Conservation (phyloP, 1,140 invertebrate genomes). For the Metaphire vulgaris region DNA sequence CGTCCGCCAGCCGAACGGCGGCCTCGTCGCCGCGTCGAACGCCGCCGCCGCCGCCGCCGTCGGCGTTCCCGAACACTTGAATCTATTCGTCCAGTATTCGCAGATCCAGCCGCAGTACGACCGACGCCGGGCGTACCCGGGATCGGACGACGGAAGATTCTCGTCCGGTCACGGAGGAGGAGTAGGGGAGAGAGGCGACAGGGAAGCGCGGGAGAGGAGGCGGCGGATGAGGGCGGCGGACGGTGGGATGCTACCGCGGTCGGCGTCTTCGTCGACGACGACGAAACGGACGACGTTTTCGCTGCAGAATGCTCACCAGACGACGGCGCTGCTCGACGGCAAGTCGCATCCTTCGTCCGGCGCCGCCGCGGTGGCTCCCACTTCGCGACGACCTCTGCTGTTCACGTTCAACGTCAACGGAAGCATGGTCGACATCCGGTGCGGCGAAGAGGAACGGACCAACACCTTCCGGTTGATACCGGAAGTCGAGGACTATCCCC, state of each 20-base stretch:
- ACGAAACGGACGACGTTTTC: not conserved
- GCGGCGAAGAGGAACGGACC: slow-evolving; percentile 11
- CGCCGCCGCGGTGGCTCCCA: too few species aligned
- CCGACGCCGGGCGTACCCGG: too few species aligned
- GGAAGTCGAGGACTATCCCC: not conserved
- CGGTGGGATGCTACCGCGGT: too few species aligned
- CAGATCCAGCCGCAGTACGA: not conserved
- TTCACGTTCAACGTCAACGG: slow-evolving; percentile 31
- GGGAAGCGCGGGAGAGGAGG: not conserved
- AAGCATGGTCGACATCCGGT: slow-evolving; percentile 31
- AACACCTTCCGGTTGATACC: slow-evolving; percentile 18
- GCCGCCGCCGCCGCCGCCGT: not conserved
- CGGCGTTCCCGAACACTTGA: slow-evolving; percentile 18
- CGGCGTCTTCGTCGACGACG: not conserved
- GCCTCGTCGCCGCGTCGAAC: not conserved
- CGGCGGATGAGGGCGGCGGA: too few species aligned
- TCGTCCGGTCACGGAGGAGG: too few species aligned
- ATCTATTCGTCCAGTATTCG: slow-evolving; percentile 20
- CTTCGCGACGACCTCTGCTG: slow-evolving; percentile 8
- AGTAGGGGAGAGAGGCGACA: too few species aligned
- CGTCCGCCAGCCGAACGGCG: not conserved
- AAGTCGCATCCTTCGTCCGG: not conserved
- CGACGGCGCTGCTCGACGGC: not conserved
- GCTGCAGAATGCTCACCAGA: not conserved
- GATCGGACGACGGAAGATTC: not conserved